Conservation (phyloP, 2,888 invertebrate genomes). For the Pheosia tremula region DNA sequence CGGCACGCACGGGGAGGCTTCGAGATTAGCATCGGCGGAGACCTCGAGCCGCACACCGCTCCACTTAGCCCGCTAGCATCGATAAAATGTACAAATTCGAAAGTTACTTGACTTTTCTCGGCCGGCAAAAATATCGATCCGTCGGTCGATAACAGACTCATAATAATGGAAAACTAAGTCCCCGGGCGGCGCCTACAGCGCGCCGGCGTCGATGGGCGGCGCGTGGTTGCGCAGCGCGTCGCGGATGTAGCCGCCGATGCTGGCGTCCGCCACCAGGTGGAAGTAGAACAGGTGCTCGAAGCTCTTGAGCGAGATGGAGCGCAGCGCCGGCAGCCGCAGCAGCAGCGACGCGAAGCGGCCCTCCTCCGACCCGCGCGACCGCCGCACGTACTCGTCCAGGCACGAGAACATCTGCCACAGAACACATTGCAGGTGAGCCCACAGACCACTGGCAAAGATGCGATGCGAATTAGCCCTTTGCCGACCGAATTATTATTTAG, state of each 20-base stretch:
- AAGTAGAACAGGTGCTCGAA: conserved; percentile 97
- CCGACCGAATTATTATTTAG: too few relatives aligned
- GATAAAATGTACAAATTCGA: neutral
- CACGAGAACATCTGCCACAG: conserved; percentile 90
- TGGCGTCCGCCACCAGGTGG: conserved; percentile 94
- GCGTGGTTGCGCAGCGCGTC: conserved; percentile 90
- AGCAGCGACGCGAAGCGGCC: conserved; percentile 98
- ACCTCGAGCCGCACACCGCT: conserved; percentile 14
- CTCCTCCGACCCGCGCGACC: conserved; percentile 94
- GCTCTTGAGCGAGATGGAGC: conserved; percentile 97
- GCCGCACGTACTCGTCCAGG: conserved; percentile 97
- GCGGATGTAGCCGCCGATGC: conserved; percentile 92
- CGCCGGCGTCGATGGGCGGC: conserved; percentile 71
- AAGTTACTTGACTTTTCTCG: neutral
- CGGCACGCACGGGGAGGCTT: conserved; percentile 24
- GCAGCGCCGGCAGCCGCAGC: conserved; percentile 93
- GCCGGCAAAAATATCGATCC: neutral
- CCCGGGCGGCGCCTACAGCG: conserved; percentile 44
- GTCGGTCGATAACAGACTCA: neutral
- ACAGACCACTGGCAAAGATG: neutral
- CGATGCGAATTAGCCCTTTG: too few relatives aligned
- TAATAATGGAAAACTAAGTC: too few relatives aligned
- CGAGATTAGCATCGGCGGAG: conserved; percentile 25
- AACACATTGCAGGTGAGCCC: too few relatives aligned
- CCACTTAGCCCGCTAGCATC: neutral